Evolutionary conservation across 2,113 vertebrate species (phyloP).

Genomic region (Colaptes auratus): DNA sequence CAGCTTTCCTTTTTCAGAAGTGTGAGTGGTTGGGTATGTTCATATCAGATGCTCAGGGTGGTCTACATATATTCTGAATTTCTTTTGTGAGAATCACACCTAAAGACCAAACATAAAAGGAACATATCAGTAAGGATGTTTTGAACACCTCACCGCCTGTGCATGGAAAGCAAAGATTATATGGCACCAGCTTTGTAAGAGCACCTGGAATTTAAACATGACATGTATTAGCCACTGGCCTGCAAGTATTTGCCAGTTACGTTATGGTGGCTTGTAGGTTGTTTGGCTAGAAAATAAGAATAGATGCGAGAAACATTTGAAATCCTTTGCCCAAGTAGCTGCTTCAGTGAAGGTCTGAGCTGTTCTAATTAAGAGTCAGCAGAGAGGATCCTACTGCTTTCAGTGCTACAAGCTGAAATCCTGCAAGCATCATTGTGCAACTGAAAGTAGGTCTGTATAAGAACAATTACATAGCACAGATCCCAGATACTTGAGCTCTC

Average conservation of each 20-base stretch:
- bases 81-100: background rate
- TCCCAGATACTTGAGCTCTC: conserved; percentile 43
- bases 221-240: background rate
- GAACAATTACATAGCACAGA: conserved; percentile 42
- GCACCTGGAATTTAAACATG: background rate
- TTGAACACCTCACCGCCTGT: background rate
- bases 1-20: background rate
- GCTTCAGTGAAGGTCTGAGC: background rate
- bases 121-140: background rate
- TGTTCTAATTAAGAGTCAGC: conserved; percentile 35
- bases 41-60: accelerated
- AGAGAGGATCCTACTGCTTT: conserved; percentile 31
- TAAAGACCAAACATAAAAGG: background rate
- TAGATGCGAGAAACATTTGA: background rate
- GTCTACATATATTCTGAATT: background rate
- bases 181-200: accelerated
- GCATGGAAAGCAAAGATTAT: background rate
- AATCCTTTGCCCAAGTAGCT: background rate
- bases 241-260: background rate
- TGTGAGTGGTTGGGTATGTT: background rate
- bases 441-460: conserved; percentile 42
- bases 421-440: conserved; percentile 36
- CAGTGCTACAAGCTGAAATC: conserved; percentile 29
- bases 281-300: background rate
- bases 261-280: background rate